Evolutionary conservation across 1,140 invertebrate species (phyloP).

Genomic region (Condylostylus longicornis): DNA sequence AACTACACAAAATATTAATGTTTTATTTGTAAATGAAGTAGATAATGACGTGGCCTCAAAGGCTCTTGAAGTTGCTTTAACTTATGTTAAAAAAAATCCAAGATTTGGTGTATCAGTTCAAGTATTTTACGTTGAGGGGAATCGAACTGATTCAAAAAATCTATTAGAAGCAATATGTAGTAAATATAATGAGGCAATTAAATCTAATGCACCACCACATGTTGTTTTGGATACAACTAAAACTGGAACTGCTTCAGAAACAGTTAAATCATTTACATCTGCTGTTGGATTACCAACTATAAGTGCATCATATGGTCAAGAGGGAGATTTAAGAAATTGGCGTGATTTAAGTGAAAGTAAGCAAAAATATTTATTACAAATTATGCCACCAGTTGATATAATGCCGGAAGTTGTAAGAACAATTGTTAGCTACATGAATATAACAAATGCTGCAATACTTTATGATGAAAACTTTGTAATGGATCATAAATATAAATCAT

Average conservation of each 20-base stretch:
- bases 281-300: slow-evolving; percentile 67
- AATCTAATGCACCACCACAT: slow-evolving; percentile 49
- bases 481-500: slow-evolving; percentile 82
- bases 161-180: slow-evolving; percentile 54
- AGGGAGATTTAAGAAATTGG: slow-evolving; percentile 67
- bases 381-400: slow-evolving; percentile 70
- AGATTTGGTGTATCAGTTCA: slow-evolving; percentile 48
- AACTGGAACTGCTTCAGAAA: slow-evolving; percentile 59
- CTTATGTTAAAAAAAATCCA: slow-evolving; percentile 49
- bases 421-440: slow-evolving; percentile 63
- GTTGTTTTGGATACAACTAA: slow-evolving; percentile 65
- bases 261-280: slow-evolving; percentile 64
- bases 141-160: slow-evolving; percentile 48
- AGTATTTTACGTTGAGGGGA: slow-evolving; percentile 41
- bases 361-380: slow-evolving; percentile 50
- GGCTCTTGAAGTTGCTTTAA: slow-evolving; percentile 47
- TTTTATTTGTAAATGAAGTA: slow-evolving; percentile 57
- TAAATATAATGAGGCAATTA: slow-evolving; percentile 46
- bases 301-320: slow-evolving; percentile 66
- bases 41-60: slow-evolving; percentile 49
- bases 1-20: too few relatives aligned
- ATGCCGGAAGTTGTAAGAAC: slow-evolving; percentile 66
- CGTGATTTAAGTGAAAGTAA: slow-evolving; percentile 49
- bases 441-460: slow-evolving; percentile 78
- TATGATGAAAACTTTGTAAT: slow-evolving; percentile 79